Evolutionary conservation across 92 coral and sea anemone genomes (phyloP), one percentile per base, ranked within the genome.

Genomic region (Actinostola sp.): DNA sequence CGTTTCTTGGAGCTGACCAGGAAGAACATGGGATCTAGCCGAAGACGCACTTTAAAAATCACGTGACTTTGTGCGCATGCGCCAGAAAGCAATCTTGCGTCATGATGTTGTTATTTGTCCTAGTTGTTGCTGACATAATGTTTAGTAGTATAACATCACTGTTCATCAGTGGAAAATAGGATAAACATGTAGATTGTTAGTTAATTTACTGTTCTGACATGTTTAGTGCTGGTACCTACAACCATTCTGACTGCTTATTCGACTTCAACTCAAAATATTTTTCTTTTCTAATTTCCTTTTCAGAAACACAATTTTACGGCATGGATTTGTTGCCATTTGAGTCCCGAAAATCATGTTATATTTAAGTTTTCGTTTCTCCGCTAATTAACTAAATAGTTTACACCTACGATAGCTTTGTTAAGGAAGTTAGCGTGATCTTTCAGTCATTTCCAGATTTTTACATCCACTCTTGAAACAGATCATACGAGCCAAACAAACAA

Each of bases 51-150:
- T 36, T 36, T 36, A 7, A 46, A 52, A 23, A 12, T 13, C 15
- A 13, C n/a, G 29, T 9, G 63, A 57, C 19, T 26, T 57, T 7
- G 39, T 28, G 15, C 48, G 74, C 62, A 68, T 35, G 74, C 62
- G 74, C 9, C 4, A 2, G n/a, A 7, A 2, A 27, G 3, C 13
- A n/a, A 7, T 34, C 46, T 68, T 68, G 43, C 50, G 74, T 68
- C 74, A 68, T 33, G 7, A 31, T 48, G 54, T 68, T 51, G 62
- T 31, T 52, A 68, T 50, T 48, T 55, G 33, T 42, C 19, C 14
- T 39, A 17, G 17, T 30, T 52, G 30, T 39, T 30, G 57, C 61
- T 68, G 74, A 68, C 74, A 68, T 68, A 68, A 68, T 68, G 74
- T 68, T 68, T 67, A 32, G 20, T 33, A 34, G 20, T 33, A 34